A percentile compares a stretch with the other conserved stretches of the same genome.
Conservation (phyloP, 2,113 vertebrate genomes). For the Astur gentilis region DNA sequence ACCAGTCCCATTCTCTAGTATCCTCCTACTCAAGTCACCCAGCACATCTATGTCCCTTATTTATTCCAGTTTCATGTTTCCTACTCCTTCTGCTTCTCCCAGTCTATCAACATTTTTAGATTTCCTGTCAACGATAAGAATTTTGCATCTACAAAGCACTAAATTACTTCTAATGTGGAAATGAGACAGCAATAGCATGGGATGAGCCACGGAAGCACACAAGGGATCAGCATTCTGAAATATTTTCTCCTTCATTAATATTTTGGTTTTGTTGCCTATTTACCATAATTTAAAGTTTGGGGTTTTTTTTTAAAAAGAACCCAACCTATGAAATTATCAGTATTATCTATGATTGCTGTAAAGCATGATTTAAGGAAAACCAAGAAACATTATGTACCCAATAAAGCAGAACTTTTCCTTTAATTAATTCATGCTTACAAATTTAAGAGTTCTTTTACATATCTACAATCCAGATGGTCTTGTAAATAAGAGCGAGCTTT, state of each 20-base stretch:
- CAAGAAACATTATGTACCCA: not conserved
- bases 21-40: not conserved
- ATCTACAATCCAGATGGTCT: slow-evolving; percentile 19
- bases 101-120: not conserved
- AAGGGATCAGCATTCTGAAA: not conserved
- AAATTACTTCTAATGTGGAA: not conserved
- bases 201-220: not conserved
- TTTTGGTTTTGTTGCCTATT: not conserved
- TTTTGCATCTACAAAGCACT: not conserved
- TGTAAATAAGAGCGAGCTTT: slow-evolving; percentile 18
- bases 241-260: not conserved
- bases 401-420: not conserved
- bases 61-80: not conserved
- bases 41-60: not conserved
- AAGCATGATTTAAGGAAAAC: not conserved
- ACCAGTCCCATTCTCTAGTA: not conserved
- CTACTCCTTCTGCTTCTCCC: not conserved
- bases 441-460: not conserved
- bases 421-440: slow-evolving; percentile 29
- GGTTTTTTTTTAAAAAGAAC: not conserved
- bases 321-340: not conserved
- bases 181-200: not conserved
- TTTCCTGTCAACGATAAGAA: not conserved
- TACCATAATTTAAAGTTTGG: not conserved
- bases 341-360: not conserved